Base-by-base conservation (phyloP, 2,797 vertebrate species). In the Spizella passerina region DNA sequence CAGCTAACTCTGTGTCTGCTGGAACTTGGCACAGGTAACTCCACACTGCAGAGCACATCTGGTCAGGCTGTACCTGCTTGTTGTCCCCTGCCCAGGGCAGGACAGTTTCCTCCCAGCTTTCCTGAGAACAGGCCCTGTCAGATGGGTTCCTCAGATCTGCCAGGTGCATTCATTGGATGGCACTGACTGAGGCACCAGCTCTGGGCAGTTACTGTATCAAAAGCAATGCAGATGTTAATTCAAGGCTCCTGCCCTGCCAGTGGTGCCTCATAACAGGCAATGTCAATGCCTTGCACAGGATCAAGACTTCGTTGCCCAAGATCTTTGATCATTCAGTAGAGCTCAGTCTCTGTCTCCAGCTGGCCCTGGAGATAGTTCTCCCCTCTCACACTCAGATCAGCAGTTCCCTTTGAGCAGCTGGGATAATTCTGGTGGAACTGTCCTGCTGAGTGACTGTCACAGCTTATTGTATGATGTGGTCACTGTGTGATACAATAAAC, bases 41-140 rank as follows among this genome's bases (percentile, higher is more conserved):
- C 56, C 53, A 18, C 0, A 0, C 46, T 60, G 43, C 32, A 55
- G 22, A 4, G n/a, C 61, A 24, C 22, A 30, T 11, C 52, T 30
- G 34, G 15, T 1, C n/a, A 5, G 14, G 46, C 26, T 16, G 16
- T 3, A 57, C 30, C 29, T 41, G 23, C 24, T n/a, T 82, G 63
- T 34, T 24, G 32, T 39, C 38, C 46, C 21, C 30, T 65, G 9
- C 32, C 20, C 64, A 73, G 49, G 43, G 14, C 71, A 56, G 65
- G 39, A 21, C 2, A 5, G 27, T 41, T 83, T 79, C 39, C 65
- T 81, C 17, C 41, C n/a, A 23, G 44, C 14, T 3, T 14, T 81
- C 57, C 73, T 76, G 30, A 68, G 55, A 81, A 34, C 23, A 24
- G n/a, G 26, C 69, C 56, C 23, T 41, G 6, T 24, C 30, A n/a